Percentiles rank a stretch among this genome's conserved stretches.
Conservation (phyloP, 2,113 vertebrate genomes). For the Heliornis fulica region DNA sequence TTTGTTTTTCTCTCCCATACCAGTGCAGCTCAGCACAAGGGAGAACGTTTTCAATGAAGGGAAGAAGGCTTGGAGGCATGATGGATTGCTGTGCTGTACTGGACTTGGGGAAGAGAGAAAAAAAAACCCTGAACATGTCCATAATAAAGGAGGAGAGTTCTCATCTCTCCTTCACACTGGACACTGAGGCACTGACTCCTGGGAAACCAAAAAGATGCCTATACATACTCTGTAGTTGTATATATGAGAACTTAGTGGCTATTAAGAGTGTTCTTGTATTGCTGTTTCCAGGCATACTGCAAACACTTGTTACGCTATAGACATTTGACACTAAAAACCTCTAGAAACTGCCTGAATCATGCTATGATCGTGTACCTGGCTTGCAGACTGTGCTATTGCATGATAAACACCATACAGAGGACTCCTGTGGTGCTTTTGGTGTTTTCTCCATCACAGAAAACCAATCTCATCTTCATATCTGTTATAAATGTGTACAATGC, state of each 20-base stretch:
- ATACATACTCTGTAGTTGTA: accelerated
- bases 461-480: background rate
- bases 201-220: background rate
- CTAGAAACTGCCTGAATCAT: background rate
- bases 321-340: background rate
- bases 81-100: background rate
- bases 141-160: background rate
- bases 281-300: background rate
- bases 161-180: background rate
- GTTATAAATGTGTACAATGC: background rate
- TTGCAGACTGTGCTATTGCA: accelerated
- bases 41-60: background rate
- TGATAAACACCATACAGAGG: background rate
- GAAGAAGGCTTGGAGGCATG: background rate
- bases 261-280: background rate
- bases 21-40: background rate
- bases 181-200: background rate
- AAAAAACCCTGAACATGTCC: background rate
- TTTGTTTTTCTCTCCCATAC: background rate
- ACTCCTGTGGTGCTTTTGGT: accelerated
- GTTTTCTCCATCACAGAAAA: background rate
- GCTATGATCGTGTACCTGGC: background rate
- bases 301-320: background rate
- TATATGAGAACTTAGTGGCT: background rate
- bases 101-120: background rate